These are phyloP conservation scores for Laticauda colubrina DNA, from an alignment of 2,113 vertebrate genomes.

Conservation along the genomic window DNA sequence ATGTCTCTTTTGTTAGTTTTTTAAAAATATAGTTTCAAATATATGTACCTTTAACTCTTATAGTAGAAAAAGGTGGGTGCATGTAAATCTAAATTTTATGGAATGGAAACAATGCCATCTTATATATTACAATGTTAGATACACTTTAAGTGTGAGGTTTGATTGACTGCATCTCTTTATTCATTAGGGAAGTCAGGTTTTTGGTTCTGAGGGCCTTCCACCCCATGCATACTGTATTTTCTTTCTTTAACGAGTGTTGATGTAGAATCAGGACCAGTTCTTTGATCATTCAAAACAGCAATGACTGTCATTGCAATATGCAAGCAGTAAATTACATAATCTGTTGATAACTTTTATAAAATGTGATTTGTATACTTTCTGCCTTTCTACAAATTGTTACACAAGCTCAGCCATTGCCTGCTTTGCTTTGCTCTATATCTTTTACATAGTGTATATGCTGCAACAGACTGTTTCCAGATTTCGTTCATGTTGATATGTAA, in stretches of 20 bases:
- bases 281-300: neutral
- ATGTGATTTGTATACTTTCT: neutral
- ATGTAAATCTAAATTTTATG: neutral
- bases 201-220: neutral
- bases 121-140: neutral
- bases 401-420: neutral
- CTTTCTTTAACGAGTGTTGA: neutral
- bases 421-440: neutral
- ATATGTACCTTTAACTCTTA: neutral
- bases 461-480: neutral
- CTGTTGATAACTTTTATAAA: neutral
- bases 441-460: neutral
- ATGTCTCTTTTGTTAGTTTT: neutral
- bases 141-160: neutral
- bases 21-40: neutral
- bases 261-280: neutral
- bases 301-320: neutral
- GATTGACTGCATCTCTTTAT: neutral
- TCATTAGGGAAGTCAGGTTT: neutral
- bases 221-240: neutral
- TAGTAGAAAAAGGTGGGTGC: neutral
- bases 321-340: neutral
- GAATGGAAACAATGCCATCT: neutral
- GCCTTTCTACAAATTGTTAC: neutral
- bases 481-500: neutral